These are phyloP conservation scores for Danio jaintianensis DNA, from an alignment of 2,797 vertebrate species.

Conservation along the genomic window DNA sequence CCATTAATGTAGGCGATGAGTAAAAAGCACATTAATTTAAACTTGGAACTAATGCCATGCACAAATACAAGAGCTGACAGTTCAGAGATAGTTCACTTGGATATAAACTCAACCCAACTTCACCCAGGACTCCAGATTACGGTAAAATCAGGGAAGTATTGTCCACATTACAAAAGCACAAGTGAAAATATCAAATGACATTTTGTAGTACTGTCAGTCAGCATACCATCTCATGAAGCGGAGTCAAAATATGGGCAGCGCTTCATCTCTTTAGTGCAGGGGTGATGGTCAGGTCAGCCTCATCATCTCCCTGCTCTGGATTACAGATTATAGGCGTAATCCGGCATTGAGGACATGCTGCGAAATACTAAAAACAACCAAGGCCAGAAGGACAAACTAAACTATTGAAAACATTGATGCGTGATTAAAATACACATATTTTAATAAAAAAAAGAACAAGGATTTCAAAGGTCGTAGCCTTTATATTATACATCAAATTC, in stretches of 20 bases:
- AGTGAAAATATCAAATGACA: slow-evolving; percentile 43
- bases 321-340: slow-evolving; percentile 81
- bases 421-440: slow-evolving; percentile 26
- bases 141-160: slow-evolving; percentile 30
- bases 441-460: neutral
- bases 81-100: slow-evolving; percentile 46
- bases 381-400: slow-evolving; percentile 25
- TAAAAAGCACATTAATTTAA: neutral
- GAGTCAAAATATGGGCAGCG: slow-evolving; percentile 37
- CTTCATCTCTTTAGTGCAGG: slow-evolving; percentile 43
- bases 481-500: neutral
- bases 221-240: slow-evolving; percentile 17
- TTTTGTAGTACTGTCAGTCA: slow-evolving; percentile 24
- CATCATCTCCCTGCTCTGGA: slow-evolving; percentile 69
- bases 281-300: slow-evolving; percentile 43
- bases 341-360: slow-evolving; percentile 78
- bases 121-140: slow-evolving; percentile 44
- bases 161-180: slow-evolving; percentile 14
- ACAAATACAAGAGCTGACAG: slow-evolving; percentile 9
- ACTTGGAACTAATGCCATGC: neutral
- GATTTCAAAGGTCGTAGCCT: neutral
- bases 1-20: neutral
- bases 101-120: slow-evolving; percentile 39
- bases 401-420: slow-evolving; percentile 7
- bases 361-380: slow-evolving; percentile 46